Percentiles rank a stretch among this genome's conserved stretches.
Evolutionary conservation across 2,113 vertebrate genomes (phyloP).

Genomic region (Bubalus kerabau): DNA sequence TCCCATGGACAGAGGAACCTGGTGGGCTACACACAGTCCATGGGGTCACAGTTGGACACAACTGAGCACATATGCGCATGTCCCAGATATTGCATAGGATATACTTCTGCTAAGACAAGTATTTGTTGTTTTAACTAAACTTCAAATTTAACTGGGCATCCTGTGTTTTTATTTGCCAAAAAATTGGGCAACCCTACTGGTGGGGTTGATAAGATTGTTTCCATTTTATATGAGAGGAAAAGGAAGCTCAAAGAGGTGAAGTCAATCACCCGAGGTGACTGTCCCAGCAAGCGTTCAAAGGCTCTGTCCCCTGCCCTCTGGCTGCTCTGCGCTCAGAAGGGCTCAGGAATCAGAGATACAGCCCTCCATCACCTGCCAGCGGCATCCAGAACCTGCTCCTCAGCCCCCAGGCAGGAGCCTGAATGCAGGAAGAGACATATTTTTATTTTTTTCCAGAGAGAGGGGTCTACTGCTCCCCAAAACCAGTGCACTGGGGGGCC

Average conservation of each 20-base stretch:
- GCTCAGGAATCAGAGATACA: neutral
- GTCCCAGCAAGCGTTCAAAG: neutral
- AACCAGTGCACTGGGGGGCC: neutral
- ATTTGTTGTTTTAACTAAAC: neutral
- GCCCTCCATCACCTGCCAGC: neutral
- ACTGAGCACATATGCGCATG: neutral
- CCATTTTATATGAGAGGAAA: neutral
- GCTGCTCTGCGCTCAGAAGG: neutral
- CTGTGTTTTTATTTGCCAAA: constrained; percentile 23
- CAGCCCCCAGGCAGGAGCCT: neutral
- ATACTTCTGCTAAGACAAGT: neutral
- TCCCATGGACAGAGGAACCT: neutral
- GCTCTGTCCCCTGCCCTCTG: neutral
- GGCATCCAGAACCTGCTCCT: neutral
- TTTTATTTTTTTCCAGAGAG: neutral
- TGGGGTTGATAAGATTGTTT: neutral
- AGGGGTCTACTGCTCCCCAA: neutral
- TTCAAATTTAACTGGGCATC: neutral
- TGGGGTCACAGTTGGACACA: neutral
- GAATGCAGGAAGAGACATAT: neutral
- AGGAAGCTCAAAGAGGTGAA: neutral
- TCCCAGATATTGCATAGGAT: neutral
- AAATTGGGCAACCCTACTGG: neutral
- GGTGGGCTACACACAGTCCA: neutral
- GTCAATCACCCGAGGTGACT: fast-evolving